A percentile compares a stretch with the other conserved stretches of the same genome.
phyloP scores from a whole-genome alignment of 1,140 invertebrate species.

The Mya arenaria region DNA sequence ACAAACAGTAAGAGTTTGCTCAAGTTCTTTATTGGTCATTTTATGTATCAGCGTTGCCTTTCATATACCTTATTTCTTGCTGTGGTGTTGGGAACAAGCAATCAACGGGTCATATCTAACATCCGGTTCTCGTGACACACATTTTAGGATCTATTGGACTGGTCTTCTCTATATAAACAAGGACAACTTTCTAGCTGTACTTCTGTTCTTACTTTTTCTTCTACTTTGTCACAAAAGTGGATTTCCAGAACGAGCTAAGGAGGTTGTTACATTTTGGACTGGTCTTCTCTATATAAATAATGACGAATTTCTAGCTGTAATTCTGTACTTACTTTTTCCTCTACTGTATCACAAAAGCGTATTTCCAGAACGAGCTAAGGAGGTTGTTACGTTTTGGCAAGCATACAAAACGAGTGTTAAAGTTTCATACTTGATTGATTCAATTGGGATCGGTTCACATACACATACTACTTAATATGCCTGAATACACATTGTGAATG shows the following conservation, averaged over 20 bases:
- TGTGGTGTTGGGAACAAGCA: slow-evolving; percentile 45
- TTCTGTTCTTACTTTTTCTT: slow-evolving; percentile 73
- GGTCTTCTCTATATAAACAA: slow-evolving; percentile 61
- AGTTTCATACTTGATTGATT: too few relatives aligned
- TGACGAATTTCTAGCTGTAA: too few relatives aligned
- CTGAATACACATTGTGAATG: too few relatives aligned
- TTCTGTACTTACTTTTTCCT: slow-evolving; percentile 75
- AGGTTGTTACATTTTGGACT: slow-evolving; percentile 22
- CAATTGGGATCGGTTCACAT: too few relatives aligned
- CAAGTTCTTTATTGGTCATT: slow-evolving; percentile 65
- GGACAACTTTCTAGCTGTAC: slow-evolving; percentile 71
- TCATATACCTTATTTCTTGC: slow-evolving; percentile 68
- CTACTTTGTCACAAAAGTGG: slow-evolving; percentile 70
- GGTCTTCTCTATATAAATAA: too few relatives aligned
- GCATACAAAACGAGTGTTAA: too few relatives aligned
- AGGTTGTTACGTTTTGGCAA: slow-evolving; percentile 13
- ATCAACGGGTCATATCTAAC: not conserved
- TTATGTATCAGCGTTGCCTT: slow-evolving; percentile 65
- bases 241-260: slow-evolving; percentile 61
- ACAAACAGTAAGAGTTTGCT: slow-evolving; percentile 65
- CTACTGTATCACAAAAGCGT: slow-evolving; percentile 70
- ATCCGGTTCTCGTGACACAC: not conserved
- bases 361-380: slow-evolving; percentile 61
- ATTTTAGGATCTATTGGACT: slow-evolving; percentile 43
- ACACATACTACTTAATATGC: too few relatives aligned